These are phyloP conservation scores for Notechis scutatus DNA, from an alignment of 2,113 vertebrate genomes.

Conservation along the genomic window DNA sequence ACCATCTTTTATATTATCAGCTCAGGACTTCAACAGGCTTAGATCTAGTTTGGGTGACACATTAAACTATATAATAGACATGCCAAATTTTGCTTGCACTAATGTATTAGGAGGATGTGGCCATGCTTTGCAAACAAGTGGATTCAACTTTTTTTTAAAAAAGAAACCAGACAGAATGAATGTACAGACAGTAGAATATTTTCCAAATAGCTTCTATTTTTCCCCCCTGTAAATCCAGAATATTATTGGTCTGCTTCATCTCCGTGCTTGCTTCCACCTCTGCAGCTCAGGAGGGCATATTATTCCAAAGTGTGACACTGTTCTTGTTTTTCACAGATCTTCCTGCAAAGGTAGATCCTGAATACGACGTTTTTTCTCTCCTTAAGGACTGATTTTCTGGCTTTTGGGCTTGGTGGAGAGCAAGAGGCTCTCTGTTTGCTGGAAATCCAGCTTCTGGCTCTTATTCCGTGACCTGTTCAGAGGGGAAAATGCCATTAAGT, in stretches of 20 bases:
- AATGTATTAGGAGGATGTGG: neutral
- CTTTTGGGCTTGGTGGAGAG: neutral
- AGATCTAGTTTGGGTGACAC: neutral
- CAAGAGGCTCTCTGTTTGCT: neutral
- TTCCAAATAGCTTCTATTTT: neutral
- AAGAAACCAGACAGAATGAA: neutral
- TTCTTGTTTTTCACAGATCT: neutral
- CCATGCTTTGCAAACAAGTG: neutral
- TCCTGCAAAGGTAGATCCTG: neutral
- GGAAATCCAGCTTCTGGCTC: neutral
- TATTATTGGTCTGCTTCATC: neutral
- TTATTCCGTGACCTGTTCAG: neutral
- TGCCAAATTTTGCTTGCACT: neutral
- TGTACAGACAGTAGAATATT: too few relatives aligned
- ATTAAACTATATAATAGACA: neutral
- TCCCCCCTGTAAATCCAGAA: neutral
- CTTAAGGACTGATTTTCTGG: neutral
- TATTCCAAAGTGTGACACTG: neutral
- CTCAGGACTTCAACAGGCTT: neutral
- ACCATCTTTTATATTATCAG: neutral
- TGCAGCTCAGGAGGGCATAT: neutral
- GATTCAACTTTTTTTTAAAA: neutral
- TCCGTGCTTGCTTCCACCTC: neutral
- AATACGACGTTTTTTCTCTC: neutral
- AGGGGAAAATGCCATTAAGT: neutral